A percentile compares a stretch with the other conserved stretches of the same genome.
These are phyloP conservation scores for Microhierax caerulescens DNA, from an alignment of 2,797 vertebrate species.

Conservation along the genomic window DNA sequence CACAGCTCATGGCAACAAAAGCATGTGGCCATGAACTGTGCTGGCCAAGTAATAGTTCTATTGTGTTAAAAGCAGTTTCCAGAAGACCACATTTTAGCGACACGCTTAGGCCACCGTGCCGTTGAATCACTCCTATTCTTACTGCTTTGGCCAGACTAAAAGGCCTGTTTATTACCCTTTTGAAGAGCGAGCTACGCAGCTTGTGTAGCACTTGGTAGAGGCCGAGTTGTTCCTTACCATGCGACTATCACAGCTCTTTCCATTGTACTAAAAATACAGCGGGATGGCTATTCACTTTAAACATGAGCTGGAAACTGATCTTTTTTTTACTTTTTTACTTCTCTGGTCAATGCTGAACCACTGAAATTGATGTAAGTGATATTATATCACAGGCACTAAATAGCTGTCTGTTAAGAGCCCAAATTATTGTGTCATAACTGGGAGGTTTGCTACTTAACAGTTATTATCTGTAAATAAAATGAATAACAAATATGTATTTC, in stretches of 20 bases:
- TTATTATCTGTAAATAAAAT: not conserved
- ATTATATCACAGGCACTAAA: not conserved
- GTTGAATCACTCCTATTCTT: not conserved
- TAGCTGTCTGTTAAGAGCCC: not conserved
- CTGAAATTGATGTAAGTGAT: not conserved
- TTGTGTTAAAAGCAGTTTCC: not conserved
- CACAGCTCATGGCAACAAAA: not conserved
- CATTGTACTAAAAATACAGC: not conserved
- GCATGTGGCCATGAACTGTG: not conserved
- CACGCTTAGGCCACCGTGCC: accelerated
- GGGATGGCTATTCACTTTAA: not conserved
- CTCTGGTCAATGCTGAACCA: not conserved
- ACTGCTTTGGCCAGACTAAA: not conserved
- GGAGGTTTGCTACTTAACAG: not conserved
- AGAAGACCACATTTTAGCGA: not conserved
- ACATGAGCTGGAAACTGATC: not conserved
- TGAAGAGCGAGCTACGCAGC: not conserved
- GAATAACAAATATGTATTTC: not conserved
- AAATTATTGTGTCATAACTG: not conserved
- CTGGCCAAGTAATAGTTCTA: not conserved
- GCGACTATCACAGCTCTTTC: not conserved
- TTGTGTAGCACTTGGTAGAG: not conserved
- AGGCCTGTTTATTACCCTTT: not conserved
- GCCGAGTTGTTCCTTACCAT: not conserved
- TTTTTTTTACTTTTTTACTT: not conserved